phyloP scores from a whole-genome alignment of 1,140 invertebrate species.

The Listronotus bonariensis region DNA sequence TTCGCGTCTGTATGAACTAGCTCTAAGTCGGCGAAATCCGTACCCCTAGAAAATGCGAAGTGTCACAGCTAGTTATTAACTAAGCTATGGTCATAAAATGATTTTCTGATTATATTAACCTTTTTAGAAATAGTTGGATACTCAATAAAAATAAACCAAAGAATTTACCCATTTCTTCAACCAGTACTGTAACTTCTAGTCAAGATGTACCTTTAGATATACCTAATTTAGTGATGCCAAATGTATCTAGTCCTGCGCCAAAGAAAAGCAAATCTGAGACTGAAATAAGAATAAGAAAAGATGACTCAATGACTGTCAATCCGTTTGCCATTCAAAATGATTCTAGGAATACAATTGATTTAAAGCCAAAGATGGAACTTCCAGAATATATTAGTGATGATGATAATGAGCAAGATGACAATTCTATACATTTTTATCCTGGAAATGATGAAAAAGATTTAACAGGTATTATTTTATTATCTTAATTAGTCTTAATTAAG shows the following conservation, averaged over 20 bases:
- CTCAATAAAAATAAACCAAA: constrained; percentile 41
- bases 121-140: constrained; percentile 22
- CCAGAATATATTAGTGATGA: constrained; percentile 64
- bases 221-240: constrained; percentile 30
- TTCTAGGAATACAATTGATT: constrained; percentile 32
- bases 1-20: too few species aligned
- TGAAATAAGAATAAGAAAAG: constrained; percentile 43
- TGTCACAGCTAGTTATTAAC: too few species aligned
- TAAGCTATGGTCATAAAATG: too few species aligned
- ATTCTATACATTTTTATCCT: constrained; percentile 30
- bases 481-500: too few species aligned
- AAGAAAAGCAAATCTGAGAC: constrained; percentile 49
- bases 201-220: constrained; percentile 44
- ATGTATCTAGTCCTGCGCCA: constrained; percentile 41
- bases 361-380: constrained; percentile 61
- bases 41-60: too few species aligned
- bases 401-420: constrained; percentile 54
- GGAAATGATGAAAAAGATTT: constrained; percentile 34
- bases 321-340: constrained; percentile 45
- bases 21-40: too few species aligned
- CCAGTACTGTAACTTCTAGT: constrained; percentile 51
- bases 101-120: background rate
- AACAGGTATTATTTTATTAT: constrained; percentile 2
- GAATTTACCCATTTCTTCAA: constrained; percentile 42
- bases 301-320: constrained; percentile 42